Evolutionary conservation across 2,888 invertebrate genomes (phyloP), one percentile per base, ranked within the genome.

Genomic region (Oscheius sp.): DNA sequence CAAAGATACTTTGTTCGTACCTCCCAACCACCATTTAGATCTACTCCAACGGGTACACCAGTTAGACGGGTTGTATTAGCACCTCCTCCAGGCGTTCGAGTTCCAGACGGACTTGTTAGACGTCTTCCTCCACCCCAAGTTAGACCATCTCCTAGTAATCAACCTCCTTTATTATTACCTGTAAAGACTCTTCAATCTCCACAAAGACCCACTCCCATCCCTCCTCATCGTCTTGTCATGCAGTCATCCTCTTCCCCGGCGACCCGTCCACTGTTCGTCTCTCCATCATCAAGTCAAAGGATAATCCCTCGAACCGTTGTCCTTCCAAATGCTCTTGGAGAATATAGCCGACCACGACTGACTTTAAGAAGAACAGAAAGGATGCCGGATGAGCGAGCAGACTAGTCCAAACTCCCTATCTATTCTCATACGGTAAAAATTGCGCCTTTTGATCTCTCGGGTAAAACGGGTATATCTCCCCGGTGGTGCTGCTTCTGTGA

Each of bases 311-410:
- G n/a, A n/a, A n/a, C n/a, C n/a, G n/a, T n/a, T n/a, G n/a, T n/a
- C n/a, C n/a, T n/a, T n/a, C n/a, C n/a, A n/a, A 36, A 14, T 6
- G 20, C 47, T 6, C 24, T 17, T 4, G 54, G 33, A n/a, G 54
- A 54, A 17, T 54, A 54, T 33, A 54, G 33, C 33, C 14, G 33
- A 33, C 54, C 54, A 20, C 32, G 54, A 54, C 32, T 54, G 20
- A 32, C 32, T 17, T 20, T 54, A 33, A 32, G 54, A 33, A 30
- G 20, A 4, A 54, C 54, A n/a, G 54, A 54, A 5, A 32, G 54
- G 3, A 12, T 3, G 12, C 22, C 12, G 8, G 54, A 54, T n/a
- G 51, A 51, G n/a, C 14, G 28, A 26, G n/a, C 54, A 33, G 54
- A 22, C 54, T 54, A 32, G 32, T 26, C 51, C 33, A 20, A 2